Evolutionary conservation across 2,113 vertebrate species (phyloP).

Genomic region (Orcinus orca): DNA sequence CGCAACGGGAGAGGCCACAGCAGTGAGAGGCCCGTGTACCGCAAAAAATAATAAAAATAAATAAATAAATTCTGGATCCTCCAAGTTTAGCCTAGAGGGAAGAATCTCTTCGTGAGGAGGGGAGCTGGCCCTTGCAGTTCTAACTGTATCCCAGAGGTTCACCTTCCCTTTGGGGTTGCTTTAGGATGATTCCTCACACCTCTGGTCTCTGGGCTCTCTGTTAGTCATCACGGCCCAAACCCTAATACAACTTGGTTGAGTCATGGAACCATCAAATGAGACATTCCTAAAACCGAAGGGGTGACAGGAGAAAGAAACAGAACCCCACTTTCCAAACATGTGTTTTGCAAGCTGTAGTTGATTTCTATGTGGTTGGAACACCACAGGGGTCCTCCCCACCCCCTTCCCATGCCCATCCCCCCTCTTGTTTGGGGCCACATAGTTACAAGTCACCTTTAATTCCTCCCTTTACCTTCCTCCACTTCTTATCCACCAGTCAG

Average conservation of each 20-base stretch:
- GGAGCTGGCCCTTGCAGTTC: not conserved
- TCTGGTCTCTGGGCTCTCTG: not conserved
- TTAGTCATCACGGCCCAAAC: not conserved
- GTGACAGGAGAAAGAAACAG: not conserved
- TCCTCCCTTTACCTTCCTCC: not conserved
- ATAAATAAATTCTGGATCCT: not conserved
- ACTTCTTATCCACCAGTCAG: not conserved
- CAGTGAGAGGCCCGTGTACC: too few relatives aligned
- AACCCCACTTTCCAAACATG: not conserved
- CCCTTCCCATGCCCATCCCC: not conserved
- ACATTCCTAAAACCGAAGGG: conserved; percentile 3
- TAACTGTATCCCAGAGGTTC: not conserved
- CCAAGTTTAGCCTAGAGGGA: not conserved
- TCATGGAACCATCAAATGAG: not conserved
- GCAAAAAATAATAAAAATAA: not conserved
- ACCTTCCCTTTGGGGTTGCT: not conserved
- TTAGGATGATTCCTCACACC: not conserved
- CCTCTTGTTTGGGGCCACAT: not conserved
- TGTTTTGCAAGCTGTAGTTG: not conserved
- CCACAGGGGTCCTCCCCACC: not conserved
- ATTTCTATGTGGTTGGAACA: not conserved
- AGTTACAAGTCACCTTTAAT: not conserved
- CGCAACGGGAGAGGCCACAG: too few relatives aligned
- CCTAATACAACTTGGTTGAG: not conserved
- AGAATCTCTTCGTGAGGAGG: not conserved